Conservation (phyloP, 2,797 vertebrate genomes). For the Melanotaenia nigrans region DNA sequence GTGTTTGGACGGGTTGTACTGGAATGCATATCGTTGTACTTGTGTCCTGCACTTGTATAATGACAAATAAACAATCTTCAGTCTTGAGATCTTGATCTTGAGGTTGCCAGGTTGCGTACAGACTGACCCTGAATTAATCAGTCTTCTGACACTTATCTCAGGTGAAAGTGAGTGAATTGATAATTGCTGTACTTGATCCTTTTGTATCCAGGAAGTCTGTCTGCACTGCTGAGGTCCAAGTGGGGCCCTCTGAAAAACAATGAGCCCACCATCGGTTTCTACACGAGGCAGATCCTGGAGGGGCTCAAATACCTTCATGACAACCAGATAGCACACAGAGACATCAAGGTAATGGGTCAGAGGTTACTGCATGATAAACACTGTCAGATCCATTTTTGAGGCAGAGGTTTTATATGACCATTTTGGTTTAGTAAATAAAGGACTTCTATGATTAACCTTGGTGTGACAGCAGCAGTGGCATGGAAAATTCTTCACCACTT, state of each 20-base stretch:
- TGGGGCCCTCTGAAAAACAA: conserved; percentile 99
- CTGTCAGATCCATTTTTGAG: neutral
- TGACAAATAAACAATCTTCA: too few species aligned
- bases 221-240: conserved; percentile 96
- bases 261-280: conserved; percentile 97
- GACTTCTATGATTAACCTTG: neutral
- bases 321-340: conserved; percentile 98
- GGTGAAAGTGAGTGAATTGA: neutral
- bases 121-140: neutral
- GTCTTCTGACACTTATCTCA: conserved; percentile 12
- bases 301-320: conserved; percentile 98
- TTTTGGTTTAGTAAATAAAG: neutral
- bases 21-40: too few species aligned
- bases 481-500: neutral
- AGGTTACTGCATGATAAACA: neutral
- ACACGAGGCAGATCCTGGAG: conserved; percentile 98
- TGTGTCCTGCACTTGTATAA: too few species aligned
- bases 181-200: conserved; percentile 16
- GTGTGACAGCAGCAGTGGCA: neutral
- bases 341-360: conserved; percentile 90
- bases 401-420: neutral
- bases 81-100: too few species aligned
- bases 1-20: too few species aligned
- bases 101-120: neutral
- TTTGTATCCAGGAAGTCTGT: conserved; percentile 90